Percentiles rank a stretch among this genome's conserved stretches.
Evolutionary conservation across 2,797 vertebrate species (phyloP).

Genomic region (Phrynocephalus forsythii): DNA sequence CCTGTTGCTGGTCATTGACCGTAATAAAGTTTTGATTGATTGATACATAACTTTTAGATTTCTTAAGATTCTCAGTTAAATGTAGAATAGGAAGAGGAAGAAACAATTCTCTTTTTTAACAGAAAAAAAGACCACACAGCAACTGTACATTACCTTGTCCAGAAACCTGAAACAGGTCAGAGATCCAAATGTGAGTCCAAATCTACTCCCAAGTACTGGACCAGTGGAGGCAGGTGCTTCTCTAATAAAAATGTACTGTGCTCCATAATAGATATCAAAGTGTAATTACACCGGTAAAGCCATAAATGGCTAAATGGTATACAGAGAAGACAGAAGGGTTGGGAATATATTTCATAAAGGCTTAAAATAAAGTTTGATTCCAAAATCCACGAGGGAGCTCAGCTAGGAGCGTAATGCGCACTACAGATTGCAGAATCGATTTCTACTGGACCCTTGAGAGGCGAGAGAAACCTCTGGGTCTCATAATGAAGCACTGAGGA

Average conservation of each 20-base stretch:
- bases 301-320: constrained; percentile 33
- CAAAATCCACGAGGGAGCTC: constrained; percentile 12
- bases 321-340: constrained; percentile 22
- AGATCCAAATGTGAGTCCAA: too few relatives aligned
- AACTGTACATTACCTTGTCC: background rate
- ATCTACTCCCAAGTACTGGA: too few relatives aligned
- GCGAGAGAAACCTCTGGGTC: constrained; percentile 2
- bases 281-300: constrained; percentile 40
- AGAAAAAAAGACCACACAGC: too few relatives aligned
- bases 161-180: background rate
- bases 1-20: too few relatives aligned
- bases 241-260: constrained; percentile 5
- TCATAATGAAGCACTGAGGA: background rate
- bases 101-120: too few relatives aligned
- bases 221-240: background rate
- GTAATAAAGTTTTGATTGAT: too few relatives aligned
- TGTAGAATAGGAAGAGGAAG: too few relatives aligned
- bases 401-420: constrained; percentile 16
- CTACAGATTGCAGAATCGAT: constrained; percentile 36
- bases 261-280: constrained; percentile 9
- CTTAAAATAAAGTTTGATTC: constrained; percentile 41
- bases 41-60: too few relatives aligned
- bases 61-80: too few relatives aligned
- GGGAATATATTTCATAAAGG: constrained; percentile 20
- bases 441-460: constrained; percentile 16